Evolutionary conservation across 1,140 invertebrate species (phyloP), one percentile per base, ranked within the genome.

Genomic region (Lasaia peninsularis): DNA sequence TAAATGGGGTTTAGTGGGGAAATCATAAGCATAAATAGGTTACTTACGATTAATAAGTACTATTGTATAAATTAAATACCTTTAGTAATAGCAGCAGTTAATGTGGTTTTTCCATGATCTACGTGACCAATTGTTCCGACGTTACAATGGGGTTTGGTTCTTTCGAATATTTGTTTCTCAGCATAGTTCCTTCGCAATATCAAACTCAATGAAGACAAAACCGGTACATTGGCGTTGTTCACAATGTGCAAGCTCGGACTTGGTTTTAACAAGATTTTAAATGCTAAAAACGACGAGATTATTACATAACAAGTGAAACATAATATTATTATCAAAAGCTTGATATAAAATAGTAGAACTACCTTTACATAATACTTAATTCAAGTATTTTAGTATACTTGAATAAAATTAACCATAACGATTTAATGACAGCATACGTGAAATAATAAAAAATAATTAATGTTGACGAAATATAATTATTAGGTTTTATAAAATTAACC

Each of bases 81-180:
- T 92, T 94, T 96, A 1, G 98, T 99, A 48, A 99, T 99, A 10
- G 99, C 99, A 55, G 99, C 98, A 48, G 99, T 99, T 0, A 99
- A 90, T 0, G 99, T 99, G 0, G 99, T 99, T 91, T 99, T 99
- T 35, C 99, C 99, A 91, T 99, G 99, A 92, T 99, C 99, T 35
- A 99, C 98, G 92, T 99, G 99, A 3, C 99, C 99, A 81, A 99
- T 99, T 0, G 99, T 99, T 11, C 95, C 98, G 20, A 99, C 94
- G 91, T 99, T 99, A 71, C 97, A 96, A 91, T 99, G 98, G n/a
- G 98, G 97, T 82, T 99, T 99, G 31, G 92, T 92, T 58, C 95
- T 89, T 54, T 91, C 85, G 75, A 92, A 97, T 0, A 96, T 91
- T 79, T 94, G 92, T 64, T 96, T 96, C 63, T 95, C 93, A 8